Evolutionary conservation across 2,888 invertebrate genomes (phyloP), one percentile per base, ranked within the genome.

Genomic region (Callyntrura guangdongensis): DNA sequence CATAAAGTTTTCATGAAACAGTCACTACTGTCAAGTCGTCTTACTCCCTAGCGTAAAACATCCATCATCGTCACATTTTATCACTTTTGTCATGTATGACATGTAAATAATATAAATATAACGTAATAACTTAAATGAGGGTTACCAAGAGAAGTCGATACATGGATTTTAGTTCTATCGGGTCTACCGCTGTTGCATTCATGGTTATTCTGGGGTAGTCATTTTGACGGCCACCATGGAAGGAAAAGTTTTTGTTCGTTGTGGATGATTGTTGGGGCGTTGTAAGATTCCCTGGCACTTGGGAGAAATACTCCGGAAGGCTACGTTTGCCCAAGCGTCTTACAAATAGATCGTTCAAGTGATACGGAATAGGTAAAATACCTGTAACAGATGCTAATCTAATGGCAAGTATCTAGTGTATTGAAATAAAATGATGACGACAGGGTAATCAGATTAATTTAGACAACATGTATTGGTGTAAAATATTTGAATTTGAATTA

Each of bases 331-430:
- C 84, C 45, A 92, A 72, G 14, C 87, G 91, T 27, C 86, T 56
- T 5, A 81, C 49, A 86, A 93, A 93, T 17, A 92, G 64, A 53
- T 93, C 93, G 74, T 93, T 93, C 20, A 93, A 86, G 79, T 93
- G 93, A 61, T 93, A 93, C 5, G 93, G 93, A 53, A 92, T 92
- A 4, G 92, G 92, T 12, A 92, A 69, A 45, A 93, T 53, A 17
- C 93, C 93, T 6, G 89, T 84, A 0, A 91, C 89, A 0, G 92
- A 90, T 11, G 92, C 92, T 4, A 93, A 77, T n/a, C 92, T 85
- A 22, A 93, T 36, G 8, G 92, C 92, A 0, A 93, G 81, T 0
- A 93, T 88, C 93, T 93, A 74, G 56, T 25, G 20, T 17, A 74
- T 74, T n/a, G 12, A 84, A 83, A 72, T 9, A 27, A 6, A 17